Evolutionary conservation across 2,113 vertebrate species (phyloP).

Genomic region (Tylochromis polylepis): DNA sequence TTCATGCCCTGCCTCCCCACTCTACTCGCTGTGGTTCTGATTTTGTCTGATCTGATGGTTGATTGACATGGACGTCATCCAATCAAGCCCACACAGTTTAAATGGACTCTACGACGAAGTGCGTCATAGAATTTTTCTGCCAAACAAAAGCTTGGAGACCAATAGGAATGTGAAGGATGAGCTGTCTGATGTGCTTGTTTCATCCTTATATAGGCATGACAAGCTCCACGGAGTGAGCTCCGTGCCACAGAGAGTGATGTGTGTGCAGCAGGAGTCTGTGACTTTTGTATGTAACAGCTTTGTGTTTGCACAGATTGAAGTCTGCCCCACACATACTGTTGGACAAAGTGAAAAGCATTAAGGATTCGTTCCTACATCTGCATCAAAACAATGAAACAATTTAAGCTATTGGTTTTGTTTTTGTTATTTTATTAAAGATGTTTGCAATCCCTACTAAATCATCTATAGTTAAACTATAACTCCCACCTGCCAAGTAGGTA

Average conservation of each 20-base stretch:
- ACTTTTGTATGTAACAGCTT: background rate
- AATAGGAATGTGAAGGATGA: slow-evolving; percentile 44
- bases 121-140: slow-evolving; percentile 55
- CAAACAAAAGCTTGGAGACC: slow-evolving; percentile 42
- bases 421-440: background rate
- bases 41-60: background rate
- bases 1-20: background rate
- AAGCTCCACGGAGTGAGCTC: slow-evolving; percentile 1
- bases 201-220: slow-evolving; percentile 63
- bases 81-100: slow-evolving; percentile 34
- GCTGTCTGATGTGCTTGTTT: slow-evolving; percentile 27
- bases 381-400: background rate
- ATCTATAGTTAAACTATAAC: background rate
- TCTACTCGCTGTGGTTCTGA: background rate
- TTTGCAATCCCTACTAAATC: background rate
- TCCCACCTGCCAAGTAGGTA: background rate
- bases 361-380: background rate
- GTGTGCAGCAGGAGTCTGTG: background rate
- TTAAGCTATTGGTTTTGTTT: background rate
- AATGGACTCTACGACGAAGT: slow-evolving; percentile 18
- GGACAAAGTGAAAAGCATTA: background rate
- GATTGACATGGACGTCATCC: slow-evolving; percentile 30
- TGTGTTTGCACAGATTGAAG: background rate
- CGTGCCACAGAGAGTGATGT: background rate
- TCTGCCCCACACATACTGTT: background rate